Conservation (phyloP, 64 coral and sea anemone species). For the Trachythela sp. region DNA sequence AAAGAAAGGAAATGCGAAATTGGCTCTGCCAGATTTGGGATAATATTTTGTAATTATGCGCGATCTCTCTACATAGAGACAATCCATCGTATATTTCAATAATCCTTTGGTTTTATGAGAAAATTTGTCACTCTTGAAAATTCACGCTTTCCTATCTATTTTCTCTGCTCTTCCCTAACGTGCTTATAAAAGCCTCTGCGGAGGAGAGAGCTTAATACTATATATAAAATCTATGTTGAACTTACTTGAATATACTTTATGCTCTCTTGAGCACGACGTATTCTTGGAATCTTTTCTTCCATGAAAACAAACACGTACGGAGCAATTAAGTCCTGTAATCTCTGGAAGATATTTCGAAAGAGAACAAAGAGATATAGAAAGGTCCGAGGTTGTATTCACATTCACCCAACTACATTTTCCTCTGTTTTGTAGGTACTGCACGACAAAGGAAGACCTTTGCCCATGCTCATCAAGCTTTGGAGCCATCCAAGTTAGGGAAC, state of each 20-base stretch:
- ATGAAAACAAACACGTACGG: not conserved
- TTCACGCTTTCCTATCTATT: too few relatives aligned
- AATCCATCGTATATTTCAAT: too few relatives aligned
- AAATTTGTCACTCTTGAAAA: too few relatives aligned
- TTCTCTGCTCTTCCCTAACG: too few relatives aligned
- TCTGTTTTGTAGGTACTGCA: not conserved
- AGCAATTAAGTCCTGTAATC: not conserved
- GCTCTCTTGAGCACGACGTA: not conserved
- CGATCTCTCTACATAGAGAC: too few relatives aligned
- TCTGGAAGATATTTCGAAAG: not conserved
- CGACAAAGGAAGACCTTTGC: not conserved
- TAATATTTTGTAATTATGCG: too few relatives aligned
- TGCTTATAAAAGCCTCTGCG: too few relatives aligned
- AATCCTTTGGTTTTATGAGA: too few relatives aligned
- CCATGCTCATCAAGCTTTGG: not conserved
- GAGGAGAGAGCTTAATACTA: too few relatives aligned
- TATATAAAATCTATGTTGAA: too few relatives aligned
- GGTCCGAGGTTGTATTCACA: not conserved
- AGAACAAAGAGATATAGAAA: not conserved
- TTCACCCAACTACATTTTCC: not conserved
- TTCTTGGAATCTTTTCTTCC: not conserved
- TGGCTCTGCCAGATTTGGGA: too few relatives aligned
- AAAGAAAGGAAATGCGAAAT: too few relatives aligned
- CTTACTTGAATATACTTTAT: not conserved
- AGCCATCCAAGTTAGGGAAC: not conserved